These are phyloP conservation scores for Hirundo rustica DNA, from an alignment of 2,797 vertebrate species.

Conservation along the genomic window DNA sequence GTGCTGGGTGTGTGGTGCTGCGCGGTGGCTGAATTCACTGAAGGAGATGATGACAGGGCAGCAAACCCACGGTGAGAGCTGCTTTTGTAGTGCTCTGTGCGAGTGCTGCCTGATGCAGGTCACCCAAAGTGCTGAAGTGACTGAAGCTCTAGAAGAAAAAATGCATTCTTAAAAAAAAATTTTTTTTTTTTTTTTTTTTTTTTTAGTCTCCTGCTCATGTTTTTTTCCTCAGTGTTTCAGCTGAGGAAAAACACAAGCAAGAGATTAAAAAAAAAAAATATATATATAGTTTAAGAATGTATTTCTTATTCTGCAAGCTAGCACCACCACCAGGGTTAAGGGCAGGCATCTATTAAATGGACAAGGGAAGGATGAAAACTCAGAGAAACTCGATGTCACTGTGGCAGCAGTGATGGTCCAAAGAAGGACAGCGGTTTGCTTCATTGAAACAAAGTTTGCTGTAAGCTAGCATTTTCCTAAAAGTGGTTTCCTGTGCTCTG, in stretches of 20 bases:
- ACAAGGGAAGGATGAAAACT: not conserved
- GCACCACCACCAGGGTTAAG: not conserved
- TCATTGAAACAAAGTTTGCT: not conserved
- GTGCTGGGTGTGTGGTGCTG: not conserved
- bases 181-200: not conserved
- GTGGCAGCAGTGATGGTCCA: not conserved
- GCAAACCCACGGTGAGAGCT: not conserved
- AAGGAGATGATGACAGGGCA: constrained; percentile 6
- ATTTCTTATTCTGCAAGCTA: not conserved
- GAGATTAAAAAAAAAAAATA: too few relatives aligned
- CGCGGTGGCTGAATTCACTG: not conserved
- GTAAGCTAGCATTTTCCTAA: not conserved
- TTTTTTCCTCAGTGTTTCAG: not conserved
- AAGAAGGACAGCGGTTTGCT: not conserved
- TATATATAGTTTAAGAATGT: too few relatives aligned
- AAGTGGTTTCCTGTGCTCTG: not conserved
- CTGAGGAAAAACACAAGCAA: too few relatives aligned
- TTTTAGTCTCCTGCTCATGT: not conserved
- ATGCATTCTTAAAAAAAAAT: not conserved
- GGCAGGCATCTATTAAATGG: not conserved
- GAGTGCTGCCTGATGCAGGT: not conserved
- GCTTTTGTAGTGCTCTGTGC: not conserved
- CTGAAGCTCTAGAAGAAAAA: not conserved
- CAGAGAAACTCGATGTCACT: not conserved
- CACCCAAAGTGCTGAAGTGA: not conserved